Conservation (phyloP, 2,797 vertebrate genomes). For the Gymnopithys bicolor region DNA sequence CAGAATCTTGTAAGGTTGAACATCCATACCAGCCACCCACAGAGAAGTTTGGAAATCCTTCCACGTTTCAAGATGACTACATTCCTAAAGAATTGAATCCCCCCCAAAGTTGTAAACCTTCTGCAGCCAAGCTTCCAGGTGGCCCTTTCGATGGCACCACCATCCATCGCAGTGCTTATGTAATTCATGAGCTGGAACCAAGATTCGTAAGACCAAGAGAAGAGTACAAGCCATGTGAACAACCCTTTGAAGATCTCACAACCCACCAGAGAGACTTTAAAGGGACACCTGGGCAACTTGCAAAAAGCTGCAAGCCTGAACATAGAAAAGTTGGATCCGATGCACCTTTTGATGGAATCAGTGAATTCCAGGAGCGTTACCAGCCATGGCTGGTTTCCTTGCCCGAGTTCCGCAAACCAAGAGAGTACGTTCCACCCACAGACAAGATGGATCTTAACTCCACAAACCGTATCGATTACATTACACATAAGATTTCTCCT, state of each 20-base stretch:
- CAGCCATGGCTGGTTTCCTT: slow-evolving; percentile 76
- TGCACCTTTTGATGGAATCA: slow-evolving; percentile 75
- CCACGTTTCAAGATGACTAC: slow-evolving; percentile 85
- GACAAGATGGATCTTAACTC: slow-evolving; percentile 80
- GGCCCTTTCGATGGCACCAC: slow-evolving; percentile 78
- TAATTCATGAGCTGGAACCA: slow-evolving; percentile 72
- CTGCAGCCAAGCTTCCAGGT: slow-evolving; percentile 33
- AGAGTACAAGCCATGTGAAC: slow-evolving; percentile 76
- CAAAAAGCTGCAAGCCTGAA: slow-evolving; percentile 82
- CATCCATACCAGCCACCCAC: slow-evolving; percentile 73
- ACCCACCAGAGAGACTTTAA: slow-evolving; percentile 81
- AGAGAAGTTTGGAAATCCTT: slow-evolving; percentile 82
- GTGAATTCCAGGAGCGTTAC: slow-evolving; percentile 84
- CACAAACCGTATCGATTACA: slow-evolving; percentile 76
- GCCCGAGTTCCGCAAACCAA: slow-evolving; percentile 59
- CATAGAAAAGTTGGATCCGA: slow-evolving; percentile 13
- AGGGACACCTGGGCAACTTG: slow-evolving; percentile 72
- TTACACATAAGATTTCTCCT: slow-evolving; percentile 72
- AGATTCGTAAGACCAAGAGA: slow-evolving; percentile 56
- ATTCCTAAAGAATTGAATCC: slow-evolving; percentile 64
- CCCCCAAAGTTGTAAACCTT: slow-evolving; percentile 79
- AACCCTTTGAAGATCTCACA: slow-evolving; percentile 82
- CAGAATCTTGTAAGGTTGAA: slow-evolving; percentile 74
- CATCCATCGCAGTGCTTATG: slow-evolving; percentile 76
- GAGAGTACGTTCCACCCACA: slow-evolving; percentile 73